Evolutionary conservation across 2,113 vertebrate species (phyloP).

Genomic region (Glareola pratincola): DNA sequence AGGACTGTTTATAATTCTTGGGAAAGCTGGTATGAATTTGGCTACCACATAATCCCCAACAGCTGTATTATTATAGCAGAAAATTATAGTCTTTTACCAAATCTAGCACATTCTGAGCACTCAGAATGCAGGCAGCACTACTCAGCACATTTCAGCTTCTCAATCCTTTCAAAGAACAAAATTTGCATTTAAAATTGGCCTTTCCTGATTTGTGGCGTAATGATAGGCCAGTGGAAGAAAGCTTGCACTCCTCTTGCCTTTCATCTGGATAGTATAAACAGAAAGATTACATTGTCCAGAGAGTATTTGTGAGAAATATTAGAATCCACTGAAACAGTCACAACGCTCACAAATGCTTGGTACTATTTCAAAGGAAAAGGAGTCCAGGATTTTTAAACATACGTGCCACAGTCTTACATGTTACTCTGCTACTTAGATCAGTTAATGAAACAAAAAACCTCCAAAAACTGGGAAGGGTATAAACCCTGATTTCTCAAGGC

Average conservation of each 20-base stretch:
- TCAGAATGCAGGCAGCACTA: not conserved
- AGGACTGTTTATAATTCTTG: not conserved
- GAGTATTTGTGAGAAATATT: not conserved
- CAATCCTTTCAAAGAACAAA: not conserved
- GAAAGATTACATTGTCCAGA: not conserved
- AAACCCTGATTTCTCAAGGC: not conserved
- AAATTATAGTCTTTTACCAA: slow-evolving; percentile 19
- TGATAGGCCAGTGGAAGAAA: not conserved
- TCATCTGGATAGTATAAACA: not conserved
- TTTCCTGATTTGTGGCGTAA: not conserved
- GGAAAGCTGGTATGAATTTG: not conserved
- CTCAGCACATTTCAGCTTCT: not conserved
- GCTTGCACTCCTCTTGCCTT: not conserved
- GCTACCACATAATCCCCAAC: not conserved
- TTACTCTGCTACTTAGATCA: not conserved
- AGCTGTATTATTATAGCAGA: slow-evolving; percentile 33
- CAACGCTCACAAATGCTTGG: not conserved
- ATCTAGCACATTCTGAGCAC: not conserved
- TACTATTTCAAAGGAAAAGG: not conserved
- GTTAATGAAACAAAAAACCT: not conserved
- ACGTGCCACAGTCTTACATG: fast-evolving
- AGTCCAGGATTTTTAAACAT: not conserved
- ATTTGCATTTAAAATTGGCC: slow-evolving; percentile 19
- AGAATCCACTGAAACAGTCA: not conserved
- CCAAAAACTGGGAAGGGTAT: fast-evolving